Conservation (phyloP, 2,113 vertebrate genomes). For the Cryptotis parvus region DNA sequence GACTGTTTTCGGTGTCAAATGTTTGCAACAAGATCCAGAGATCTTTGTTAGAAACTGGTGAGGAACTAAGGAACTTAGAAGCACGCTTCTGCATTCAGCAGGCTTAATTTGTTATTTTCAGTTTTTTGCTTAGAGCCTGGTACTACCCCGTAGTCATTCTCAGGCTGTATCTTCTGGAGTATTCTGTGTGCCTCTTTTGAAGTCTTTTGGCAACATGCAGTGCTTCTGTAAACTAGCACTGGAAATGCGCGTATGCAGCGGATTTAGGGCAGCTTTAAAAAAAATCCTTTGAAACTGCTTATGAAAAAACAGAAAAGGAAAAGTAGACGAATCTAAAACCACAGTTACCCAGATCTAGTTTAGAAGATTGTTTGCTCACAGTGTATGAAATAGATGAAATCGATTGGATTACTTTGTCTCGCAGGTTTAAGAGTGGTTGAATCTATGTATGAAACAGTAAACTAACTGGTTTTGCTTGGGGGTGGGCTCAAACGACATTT, state of each 20-base stretch:
- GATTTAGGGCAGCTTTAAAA: neutral
- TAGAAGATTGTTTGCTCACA: conserved; percentile 9
- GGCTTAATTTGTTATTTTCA: conserved; percentile 38
- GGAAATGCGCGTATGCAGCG: too few species aligned
- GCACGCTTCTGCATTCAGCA: conserved; percentile 1
- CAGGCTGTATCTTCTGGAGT: conserved; percentile 2
- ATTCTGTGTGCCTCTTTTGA: neutral
- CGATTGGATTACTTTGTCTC: neutral
- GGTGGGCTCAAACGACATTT: neutral
- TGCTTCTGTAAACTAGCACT: neutral
- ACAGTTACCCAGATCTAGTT: neutral
- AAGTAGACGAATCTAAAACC: neutral
- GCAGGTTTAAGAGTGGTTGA: neutral
- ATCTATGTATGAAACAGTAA: neutral
- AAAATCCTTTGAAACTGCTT: neutral
- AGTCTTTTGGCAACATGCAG: conserved; percentile 23
- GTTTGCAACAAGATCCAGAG: neutral
- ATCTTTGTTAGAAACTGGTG: conserved; percentile 39
- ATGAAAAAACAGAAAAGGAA: neutral
- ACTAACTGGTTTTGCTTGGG: neutral
- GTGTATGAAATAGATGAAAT: neutral
- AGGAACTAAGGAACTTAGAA: neutral
- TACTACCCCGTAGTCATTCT: conserved; percentile 18
- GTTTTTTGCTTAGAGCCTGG: conserved; percentile 14
- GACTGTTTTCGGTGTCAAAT: conserved; percentile 58